Evolutionary conservation across 2,797 vertebrate species (phyloP).

Genomic region (Epinephelus malabaricus): DNA sequence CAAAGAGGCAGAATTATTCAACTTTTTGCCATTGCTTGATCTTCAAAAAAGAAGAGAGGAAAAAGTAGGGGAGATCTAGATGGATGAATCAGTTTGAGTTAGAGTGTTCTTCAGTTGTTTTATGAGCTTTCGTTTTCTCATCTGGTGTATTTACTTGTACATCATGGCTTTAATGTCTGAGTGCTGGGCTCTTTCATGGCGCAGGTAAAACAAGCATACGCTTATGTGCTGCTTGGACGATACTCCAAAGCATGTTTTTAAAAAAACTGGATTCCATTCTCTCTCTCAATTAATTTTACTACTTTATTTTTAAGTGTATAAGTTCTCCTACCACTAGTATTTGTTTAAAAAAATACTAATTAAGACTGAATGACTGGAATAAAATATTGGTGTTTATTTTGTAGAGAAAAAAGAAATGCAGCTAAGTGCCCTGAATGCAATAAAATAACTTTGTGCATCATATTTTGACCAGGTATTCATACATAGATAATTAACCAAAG

Average conservation of each 20-base stretch:
- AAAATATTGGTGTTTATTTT: not conserved
- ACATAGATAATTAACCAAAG: constrained; percentile 1
- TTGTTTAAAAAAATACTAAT: not conserved
- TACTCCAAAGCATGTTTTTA: constrained; percentile 6
- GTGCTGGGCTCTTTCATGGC: constrained; percentile 35
- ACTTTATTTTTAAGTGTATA: not conserved
- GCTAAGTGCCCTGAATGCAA: not conserved
- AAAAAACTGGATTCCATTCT: not conserved
- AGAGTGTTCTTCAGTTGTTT: constrained; percentile 69
- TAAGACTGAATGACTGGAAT: not conserved
- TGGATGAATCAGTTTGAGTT: constrained; percentile 78
- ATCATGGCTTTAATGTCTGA: constrained; percentile 52
- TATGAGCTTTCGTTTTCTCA: constrained; percentile 56
- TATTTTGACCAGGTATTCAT: not conserved
- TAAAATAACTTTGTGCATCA: not conserved
- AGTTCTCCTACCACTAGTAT: not conserved
- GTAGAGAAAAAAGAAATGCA: not conserved
- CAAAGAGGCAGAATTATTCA: constrained; percentile 91
- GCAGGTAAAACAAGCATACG: constrained; percentile 22
- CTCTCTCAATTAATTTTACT: not conserved
- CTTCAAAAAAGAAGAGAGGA: constrained; percentile 87
- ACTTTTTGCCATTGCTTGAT: constrained; percentile 92
- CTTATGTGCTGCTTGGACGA: not conserved
- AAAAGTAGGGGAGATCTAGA: constrained; percentile 82
- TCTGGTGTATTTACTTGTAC: constrained; percentile 53